phyloP scores from a whole-genome alignment of 2,888 invertebrate genomes.

The Andrena haemorrhoa region DNA sequence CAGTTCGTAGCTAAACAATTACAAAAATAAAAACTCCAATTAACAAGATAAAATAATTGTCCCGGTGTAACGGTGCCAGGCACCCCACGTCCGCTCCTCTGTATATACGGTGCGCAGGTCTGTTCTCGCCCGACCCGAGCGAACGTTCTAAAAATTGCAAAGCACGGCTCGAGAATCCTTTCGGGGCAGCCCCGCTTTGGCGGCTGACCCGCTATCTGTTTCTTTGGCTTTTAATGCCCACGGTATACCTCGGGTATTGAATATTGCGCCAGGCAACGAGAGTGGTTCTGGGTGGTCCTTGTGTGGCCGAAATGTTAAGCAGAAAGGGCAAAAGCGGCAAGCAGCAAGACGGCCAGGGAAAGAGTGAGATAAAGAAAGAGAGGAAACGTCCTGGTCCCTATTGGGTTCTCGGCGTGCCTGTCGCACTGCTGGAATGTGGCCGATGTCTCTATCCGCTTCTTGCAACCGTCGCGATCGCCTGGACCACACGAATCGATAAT shows the following conservation, averaged over 20 bases:
- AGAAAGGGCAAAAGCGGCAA: constrained; percentile 71
- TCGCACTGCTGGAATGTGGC: constrained; percentile 81
- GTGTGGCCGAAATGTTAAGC: constrained; percentile 80
- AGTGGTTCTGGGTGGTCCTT: constrained; percentile 80
- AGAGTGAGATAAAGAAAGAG: constrained; percentile 60
- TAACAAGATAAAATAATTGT: neutral
- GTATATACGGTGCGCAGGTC: neutral
- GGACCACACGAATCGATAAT: constrained; percentile 85
- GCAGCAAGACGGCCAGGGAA: constrained; percentile 58
- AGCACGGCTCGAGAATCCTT: constrained; percentile 10
- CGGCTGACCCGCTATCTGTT: constrained; percentile 42
- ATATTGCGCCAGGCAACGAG: constrained; percentile 69
- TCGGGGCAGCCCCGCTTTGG: constrained; percentile 11
- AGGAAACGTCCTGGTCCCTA: constrained; percentile 66
- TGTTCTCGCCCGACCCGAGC: neutral
- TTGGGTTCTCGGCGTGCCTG: constrained; percentile 79
- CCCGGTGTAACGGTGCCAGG: neutral
- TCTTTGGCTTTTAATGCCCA: constrained; percentile 40
- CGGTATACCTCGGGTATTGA: constrained; percentile 69
- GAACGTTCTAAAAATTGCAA: neutral
- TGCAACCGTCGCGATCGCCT: constrained; percentile 71
- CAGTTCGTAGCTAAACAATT: constrained; percentile 3
- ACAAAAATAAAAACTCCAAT: neutral
- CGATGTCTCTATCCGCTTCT: constrained; percentile 85
- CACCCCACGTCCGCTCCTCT: neutral